Conservation (phyloP, 2,113 vertebrate genomes). For the Choloepus hoffmanni region DNA sequence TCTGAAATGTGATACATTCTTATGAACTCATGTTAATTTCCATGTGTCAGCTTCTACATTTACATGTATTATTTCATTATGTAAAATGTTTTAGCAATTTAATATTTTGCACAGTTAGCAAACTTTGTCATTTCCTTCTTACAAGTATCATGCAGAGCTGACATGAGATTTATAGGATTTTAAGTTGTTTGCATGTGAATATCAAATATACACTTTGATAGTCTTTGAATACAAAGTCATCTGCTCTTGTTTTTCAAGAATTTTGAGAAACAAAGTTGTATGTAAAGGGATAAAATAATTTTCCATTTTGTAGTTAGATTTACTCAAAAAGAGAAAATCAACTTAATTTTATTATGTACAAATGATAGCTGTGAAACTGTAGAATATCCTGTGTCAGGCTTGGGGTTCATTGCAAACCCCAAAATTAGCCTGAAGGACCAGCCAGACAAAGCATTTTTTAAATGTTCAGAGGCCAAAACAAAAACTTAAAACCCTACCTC, state of each 20-base stretch:
- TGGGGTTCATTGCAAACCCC: conserved; percentile 68
- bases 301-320: conserved; percentile 77
- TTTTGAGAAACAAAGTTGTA: conserved; percentile 74
- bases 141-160: conserved; percentile 74
- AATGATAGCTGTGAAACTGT: conserved; percentile 77
- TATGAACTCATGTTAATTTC: conserved; percentile 72
- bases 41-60: conserved; percentile 82
- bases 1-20: conserved; percentile 83
- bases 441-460: conserved; percentile 73
- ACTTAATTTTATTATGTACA: conserved; percentile 79
- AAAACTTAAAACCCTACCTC: conserved; percentile 82
- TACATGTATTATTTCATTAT: conserved; percentile 82
- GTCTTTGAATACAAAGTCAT: conserved; percentile 78
- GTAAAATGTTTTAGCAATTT: conserved; percentile 85
- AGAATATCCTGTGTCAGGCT: conserved; percentile 73
- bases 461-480: conserved; percentile 79
- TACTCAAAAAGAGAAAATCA: conserved; percentile 75
- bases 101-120: conserved; percentile 87
- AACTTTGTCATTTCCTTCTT: conserved; percentile 85
- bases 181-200: conserved; percentile 80
- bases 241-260: conserved; percentile 76
- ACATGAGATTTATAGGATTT: conserved; percentile 72
- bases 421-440: conserved; percentile 78
- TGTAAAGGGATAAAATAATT: conserved; percentile 78
- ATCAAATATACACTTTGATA: conserved; percentile 79